Conservation (phyloP, 2,797 vertebrate genomes). For the Tamandua tetradactyla region DNA sequence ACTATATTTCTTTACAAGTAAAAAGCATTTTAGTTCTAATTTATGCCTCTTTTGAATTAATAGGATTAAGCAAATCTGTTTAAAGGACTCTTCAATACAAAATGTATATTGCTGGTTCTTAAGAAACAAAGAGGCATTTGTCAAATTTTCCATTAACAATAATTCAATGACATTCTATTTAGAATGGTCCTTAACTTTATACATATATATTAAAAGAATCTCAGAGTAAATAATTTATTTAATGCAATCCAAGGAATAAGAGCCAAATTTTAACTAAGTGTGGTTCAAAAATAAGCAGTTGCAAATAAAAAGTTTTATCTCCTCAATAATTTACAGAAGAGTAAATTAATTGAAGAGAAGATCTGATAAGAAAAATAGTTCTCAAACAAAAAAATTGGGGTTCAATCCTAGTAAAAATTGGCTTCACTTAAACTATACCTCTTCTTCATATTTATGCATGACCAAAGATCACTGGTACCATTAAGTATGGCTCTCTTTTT, state of each 20-base stretch:
- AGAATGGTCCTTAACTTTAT: neutral
- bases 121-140: slow-evolving; percentile 33
- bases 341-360: neutral
- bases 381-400: neutral
- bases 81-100: slow-evolving; percentile 35
- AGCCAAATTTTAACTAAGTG: slow-evolving; percentile 7
- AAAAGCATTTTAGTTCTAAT: slow-evolving; percentile 40
- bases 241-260: neutral
- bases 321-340: slow-evolving; percentile 8
- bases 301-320: slow-evolving; percentile 1
- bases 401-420: neutral
- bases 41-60: slow-evolving; percentile 14
- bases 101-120: neutral
- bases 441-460: neutral
- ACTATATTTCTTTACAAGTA: neutral
- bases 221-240: neutral
- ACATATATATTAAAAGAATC: neutral
- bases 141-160: slow-evolving; percentile 17
- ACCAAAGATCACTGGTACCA: neutral
- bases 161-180: neutral
- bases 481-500: neutral
- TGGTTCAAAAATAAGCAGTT: slow-evolving; percentile 20
- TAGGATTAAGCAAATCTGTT: neutral
- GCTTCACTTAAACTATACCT: neutral
- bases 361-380: neutral